These are phyloP conservation scores for Trichonephila inaurata DNA, from an alignment of 1,140 invertebrate species.

Conservation along the genomic window DNA sequence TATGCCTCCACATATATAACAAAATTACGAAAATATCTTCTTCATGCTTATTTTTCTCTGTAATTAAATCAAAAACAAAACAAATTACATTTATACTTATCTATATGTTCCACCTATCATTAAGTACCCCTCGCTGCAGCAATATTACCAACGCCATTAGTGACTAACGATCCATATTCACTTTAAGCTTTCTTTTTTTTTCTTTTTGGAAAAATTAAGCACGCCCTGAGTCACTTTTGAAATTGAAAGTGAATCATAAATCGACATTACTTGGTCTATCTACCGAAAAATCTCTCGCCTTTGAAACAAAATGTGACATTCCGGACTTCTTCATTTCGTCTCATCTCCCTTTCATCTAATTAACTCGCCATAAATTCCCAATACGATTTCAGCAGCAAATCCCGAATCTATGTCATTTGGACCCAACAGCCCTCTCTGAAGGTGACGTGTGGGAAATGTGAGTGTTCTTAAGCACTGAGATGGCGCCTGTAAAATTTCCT, in stretches of 20 bases:
- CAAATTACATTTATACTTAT: neutral
- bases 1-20: too few species aligned
- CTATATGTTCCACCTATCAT: too few species aligned
- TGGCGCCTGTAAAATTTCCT: slow-evolving; percentile 43
- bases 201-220: neutral
- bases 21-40: too few species aligned
- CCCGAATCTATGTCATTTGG: slow-evolving; percentile 6
- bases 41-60: neutral
- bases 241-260: slow-evolving; percentile 34
- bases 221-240: neutral
- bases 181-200: neutral
- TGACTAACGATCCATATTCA: neutral
- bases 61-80: neutral
- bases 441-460: neutral
- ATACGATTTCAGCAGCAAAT: neutral
- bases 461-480: slow-evolving; percentile 16
- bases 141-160: neutral
- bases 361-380: slow-evolving; percentile 61
- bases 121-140: neutral
- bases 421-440: neutral
- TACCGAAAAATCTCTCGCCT: neutral
- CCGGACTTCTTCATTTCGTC: slow-evolving; percentile 24
- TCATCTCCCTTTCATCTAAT: slow-evolving; percentile 30
- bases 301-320: neutral
- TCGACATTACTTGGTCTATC: neutral